These are phyloP conservation scores for Sebastiscus tertius DNA, from an alignment of 2,797 vertebrate species.

Conservation along the genomic window DNA sequence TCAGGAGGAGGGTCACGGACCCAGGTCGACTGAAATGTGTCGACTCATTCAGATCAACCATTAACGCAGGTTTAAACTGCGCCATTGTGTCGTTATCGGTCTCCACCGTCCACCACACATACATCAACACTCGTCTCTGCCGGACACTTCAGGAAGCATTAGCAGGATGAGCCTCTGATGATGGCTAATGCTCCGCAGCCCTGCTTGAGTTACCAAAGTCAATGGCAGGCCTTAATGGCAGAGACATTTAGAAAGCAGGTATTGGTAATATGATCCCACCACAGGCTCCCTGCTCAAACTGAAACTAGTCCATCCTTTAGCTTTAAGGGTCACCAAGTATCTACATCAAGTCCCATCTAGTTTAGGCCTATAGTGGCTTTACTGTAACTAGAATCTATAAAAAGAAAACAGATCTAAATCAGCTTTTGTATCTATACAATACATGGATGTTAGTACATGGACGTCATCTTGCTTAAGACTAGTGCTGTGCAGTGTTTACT, in stretches of 20 bases:
- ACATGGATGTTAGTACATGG: not conserved
- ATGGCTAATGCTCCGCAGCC: conserved; percentile 54
- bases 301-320: conserved; percentile 17
- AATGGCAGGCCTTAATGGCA: conserved; percentile 63
- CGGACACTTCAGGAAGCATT: conserved; percentile 57
- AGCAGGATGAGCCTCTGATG: conserved; percentile 48
- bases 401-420: not conserved
- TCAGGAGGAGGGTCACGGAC: not conserved
- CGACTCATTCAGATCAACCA: not conserved
- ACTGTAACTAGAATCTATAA: not conserved
- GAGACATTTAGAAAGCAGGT: conserved; percentile 70
- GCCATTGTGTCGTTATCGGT: not conserved
- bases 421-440: not conserved
- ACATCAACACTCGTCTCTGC: conserved; percentile 25
- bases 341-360: not conserved
- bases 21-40: not conserved
- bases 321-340: not conserved
- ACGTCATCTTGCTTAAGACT: not conserved
- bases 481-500: not conserved
- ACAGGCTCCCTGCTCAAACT: conserved; percentile 22
- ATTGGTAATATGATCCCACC: conserved; percentile 70
- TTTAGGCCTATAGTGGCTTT: not conserved
- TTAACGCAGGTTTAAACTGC: not conserved
- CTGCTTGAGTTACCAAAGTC: conserved; percentile 69
- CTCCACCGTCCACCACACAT: conserved; percentile 5